These are phyloP conservation scores for Ianthella basta DNA, from an alignment of 37 sponge, comb jelly and placozoan species.

Conservation along the genomic window DNA sequence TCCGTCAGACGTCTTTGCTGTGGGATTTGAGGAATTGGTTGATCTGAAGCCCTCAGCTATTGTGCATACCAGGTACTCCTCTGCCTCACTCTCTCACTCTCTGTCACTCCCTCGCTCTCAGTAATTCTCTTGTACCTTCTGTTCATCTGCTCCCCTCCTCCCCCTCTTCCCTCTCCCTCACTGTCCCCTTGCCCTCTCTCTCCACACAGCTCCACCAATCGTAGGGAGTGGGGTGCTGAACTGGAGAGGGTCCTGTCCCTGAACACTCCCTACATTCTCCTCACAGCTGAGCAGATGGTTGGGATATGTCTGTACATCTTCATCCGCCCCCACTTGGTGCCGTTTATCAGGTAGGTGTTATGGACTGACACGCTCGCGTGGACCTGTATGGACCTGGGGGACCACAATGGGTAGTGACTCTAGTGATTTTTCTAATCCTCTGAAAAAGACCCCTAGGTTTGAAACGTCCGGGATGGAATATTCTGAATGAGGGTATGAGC, in stretches of 20 bases:
- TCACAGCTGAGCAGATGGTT: conserved; percentile 96
- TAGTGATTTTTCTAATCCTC: too few relatives aligned
- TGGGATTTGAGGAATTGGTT: conserved; percentile 97
- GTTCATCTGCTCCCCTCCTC: neutral
- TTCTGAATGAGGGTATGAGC: too few relatives aligned
- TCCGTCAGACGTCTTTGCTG: conserved; percentile 83
- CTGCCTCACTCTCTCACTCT: neutral
- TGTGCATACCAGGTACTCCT: conserved; percentile 80
- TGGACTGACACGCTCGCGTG: neutral
- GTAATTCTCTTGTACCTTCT: neutral
- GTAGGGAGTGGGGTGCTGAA: conserved; percentile 88
- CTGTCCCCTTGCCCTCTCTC: neutral
- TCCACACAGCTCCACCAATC: conserved; percentile 75
- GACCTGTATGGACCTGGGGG: neutral
- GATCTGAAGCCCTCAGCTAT: conserved; percentile 92
- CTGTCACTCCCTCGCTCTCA: neutral
- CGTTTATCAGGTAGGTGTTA: conserved; percentile 72
- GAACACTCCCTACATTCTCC: conserved; percentile 74
- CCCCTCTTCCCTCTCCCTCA: neutral
- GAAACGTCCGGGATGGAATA: too few relatives aligned
- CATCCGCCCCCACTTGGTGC: conserved; percentile 80
- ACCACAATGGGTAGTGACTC: neutral
- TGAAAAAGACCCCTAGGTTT: too few relatives aligned
- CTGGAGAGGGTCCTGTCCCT: conserved; percentile 84
- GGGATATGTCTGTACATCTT: conserved; percentile 97